Evolutionary conservation across 2,888 invertebrate genomes (phyloP).

Genomic region (Xylota segnis): DNA sequence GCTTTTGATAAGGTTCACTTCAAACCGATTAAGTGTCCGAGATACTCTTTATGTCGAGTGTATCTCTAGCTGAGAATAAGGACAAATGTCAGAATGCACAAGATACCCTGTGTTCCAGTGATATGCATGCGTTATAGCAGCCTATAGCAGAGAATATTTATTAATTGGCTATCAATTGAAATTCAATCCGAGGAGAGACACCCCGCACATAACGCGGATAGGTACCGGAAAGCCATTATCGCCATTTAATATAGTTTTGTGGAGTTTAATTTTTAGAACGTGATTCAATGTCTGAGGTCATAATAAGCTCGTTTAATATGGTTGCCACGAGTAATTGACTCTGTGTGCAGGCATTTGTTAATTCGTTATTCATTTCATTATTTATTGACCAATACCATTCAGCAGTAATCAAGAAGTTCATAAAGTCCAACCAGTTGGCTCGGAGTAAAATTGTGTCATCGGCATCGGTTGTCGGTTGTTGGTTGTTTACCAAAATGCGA

Average conservation of each 20-base stretch:
- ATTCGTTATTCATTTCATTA: slow-evolving; percentile 8
- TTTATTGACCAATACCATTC: slow-evolving; percentile 23
- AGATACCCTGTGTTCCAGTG: too few relatives aligned
- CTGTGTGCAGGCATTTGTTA: background rate
- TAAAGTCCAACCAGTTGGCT: slow-evolving; percentile 1
- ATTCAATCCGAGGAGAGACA: slow-evolving; percentile 18
- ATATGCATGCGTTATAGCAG: too few relatives aligned
- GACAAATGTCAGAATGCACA: background rate
- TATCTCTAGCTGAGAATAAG: background rate
- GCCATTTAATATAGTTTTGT: slow-evolving; percentile 15
- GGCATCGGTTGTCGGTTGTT: background rate
- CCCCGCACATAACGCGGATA: background rate
- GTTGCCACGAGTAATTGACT: slow-evolving; percentile 7
- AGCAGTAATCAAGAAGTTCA: slow-evolving; percentile 30
- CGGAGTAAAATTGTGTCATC: slow-evolving; percentile 29
- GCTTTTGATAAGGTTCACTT: background rate
- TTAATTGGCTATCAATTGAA: slow-evolving; percentile 22
- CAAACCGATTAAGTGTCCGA: background rate
- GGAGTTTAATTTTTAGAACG: slow-evolving; percentile 23
- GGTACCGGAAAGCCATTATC: slow-evolving; percentile 28
- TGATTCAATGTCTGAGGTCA: slow-evolving; percentile 39
- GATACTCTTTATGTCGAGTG: background rate
- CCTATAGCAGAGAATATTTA: slow-evolving; percentile 3
- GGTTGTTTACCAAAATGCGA: slow-evolving; percentile 18
- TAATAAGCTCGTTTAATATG: background rate